Evolutionary conservation across 2,113 vertebrate genomes (phyloP).

Genomic region (Sapayoa aenigma): DNA sequence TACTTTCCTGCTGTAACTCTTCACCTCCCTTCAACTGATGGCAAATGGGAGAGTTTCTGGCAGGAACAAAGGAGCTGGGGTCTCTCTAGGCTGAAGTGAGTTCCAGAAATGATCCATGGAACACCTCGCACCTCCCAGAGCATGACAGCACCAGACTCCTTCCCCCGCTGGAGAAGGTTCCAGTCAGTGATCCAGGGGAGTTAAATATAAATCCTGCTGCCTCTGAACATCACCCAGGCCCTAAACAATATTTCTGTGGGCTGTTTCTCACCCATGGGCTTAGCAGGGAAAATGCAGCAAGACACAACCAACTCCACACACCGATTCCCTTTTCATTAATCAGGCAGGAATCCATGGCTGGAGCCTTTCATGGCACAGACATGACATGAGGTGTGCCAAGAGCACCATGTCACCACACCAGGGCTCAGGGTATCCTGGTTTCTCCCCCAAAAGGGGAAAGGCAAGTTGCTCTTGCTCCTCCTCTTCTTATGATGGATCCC

Average conservation of each 20-base stretch:
- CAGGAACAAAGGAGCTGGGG: background rate
- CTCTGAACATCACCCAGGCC: background rate
- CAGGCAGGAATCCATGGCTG: background rate
- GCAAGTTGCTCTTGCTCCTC: background rate
- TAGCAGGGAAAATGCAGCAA: background rate
- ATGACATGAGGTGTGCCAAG: fast-evolving
- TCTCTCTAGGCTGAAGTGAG: background rate
- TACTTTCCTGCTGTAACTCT: background rate
- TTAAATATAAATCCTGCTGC: background rate
- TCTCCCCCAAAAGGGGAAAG: background rate
- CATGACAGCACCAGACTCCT: background rate
- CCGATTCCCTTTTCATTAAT: background rate
- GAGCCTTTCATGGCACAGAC: fast-evolving
- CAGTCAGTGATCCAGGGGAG: background rate
- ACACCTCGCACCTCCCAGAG: background rate
- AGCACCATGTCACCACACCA: fast-evolving
- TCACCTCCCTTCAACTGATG: background rate
- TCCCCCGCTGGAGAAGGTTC: background rate
- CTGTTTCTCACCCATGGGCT: background rate
- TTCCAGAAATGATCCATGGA: background rate
- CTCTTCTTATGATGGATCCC: background rate
- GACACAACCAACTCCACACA: fast-evolving
- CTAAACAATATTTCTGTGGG: background rate
- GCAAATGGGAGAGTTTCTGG: background rate
- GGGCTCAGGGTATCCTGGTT: background rate